Evolutionary conservation across 2,888 invertebrate species (phyloP).

Genomic region (Patella depressa): DNA sequence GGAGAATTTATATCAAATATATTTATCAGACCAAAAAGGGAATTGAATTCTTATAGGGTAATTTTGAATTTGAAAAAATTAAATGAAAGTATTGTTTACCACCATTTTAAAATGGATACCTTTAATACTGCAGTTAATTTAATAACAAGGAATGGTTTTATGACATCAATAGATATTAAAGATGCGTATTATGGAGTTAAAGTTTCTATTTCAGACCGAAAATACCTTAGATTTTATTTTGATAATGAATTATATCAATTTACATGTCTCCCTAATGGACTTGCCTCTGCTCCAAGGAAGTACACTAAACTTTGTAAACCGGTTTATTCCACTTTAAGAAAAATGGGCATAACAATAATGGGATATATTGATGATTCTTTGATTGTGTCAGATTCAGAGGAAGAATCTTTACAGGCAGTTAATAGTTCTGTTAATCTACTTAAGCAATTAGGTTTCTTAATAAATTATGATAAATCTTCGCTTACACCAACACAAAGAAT

Average conservation of each 20-base stretch:
- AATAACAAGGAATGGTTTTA: no score
- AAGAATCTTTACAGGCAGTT: neutral
- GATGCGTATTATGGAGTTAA: no score
- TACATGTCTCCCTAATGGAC: neutral
- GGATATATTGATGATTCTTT: neutral
- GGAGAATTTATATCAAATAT: no score
- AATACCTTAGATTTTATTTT: neutral
- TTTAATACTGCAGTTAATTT: no score
- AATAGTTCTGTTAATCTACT: neutral
- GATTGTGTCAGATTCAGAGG: neutral
- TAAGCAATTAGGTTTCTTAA: neutral
- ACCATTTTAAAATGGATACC: no score
- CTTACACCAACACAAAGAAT: no score
- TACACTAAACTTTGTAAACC: conserved; percentile 22
- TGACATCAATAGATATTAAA: no score
- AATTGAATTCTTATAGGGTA: no score
- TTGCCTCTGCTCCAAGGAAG: conserved; percentile 3
- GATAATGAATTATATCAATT: neutral
- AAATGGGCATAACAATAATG: neutral
- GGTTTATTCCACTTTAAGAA: neutral
- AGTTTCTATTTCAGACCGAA: neutral
- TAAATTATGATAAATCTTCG: neutral
- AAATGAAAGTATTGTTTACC: no score
- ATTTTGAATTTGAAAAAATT: no score
- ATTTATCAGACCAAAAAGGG: no score